A percentile compares a stretch with the other conserved stretches of the same genome.
Conservation (phyloP, 2,888 invertebrate species). For the Leucophora obtusa region DNA sequence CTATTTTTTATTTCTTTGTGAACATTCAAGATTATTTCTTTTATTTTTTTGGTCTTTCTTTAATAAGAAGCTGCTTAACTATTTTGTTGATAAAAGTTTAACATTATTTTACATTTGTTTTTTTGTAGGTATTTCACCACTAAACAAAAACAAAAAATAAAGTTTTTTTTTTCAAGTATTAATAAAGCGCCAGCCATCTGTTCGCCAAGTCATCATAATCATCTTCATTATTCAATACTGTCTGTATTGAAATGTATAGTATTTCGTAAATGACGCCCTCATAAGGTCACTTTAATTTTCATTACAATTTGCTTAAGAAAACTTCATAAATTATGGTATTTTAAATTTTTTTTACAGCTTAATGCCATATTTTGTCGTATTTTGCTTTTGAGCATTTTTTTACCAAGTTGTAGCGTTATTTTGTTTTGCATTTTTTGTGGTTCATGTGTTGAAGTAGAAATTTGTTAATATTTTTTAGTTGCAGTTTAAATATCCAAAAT, state of each 20-base stretch:
- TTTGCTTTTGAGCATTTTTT: neutral
- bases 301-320: conserved; percentile 9
- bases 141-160: neutral
- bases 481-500: conserved; percentile 12
- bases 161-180: neutral
- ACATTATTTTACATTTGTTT: neutral
- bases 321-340: conserved; percentile 13
- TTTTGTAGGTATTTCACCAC: neutral
- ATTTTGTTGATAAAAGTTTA: conserved; percentile 16
- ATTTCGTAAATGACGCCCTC: conserved; percentile 47
- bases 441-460: neutral
- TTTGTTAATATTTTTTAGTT: neutral
- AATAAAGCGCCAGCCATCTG: conserved; percentile 27
- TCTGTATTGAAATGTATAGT: neutral
- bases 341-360: conserved; percentile 10
- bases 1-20: neutral
- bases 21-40: conserved; percentile 3
- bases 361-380: neutral
- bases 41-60: neutral
- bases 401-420: neutral
- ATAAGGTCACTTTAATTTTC: conserved; percentile 47
- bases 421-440: neutral
- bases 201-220: conserved; percentile 36
- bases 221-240: conserved; percentile 13
- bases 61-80: conserved; percentile 25